Evolutionary conservation across 2,113 vertebrate genomes (phyloP).

Genomic region (Cyprinus carpio): DNA sequence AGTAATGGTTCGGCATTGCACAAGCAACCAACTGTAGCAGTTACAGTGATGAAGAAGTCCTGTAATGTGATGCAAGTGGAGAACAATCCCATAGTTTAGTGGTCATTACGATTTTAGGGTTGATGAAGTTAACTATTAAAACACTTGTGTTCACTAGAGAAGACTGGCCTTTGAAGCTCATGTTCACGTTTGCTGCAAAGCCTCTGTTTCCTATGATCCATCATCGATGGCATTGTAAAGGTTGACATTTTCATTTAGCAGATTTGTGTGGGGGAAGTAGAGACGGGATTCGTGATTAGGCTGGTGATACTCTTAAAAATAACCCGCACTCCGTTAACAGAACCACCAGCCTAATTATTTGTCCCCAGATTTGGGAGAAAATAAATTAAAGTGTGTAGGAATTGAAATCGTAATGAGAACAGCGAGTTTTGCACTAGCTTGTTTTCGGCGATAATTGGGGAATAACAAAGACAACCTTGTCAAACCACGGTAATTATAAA

Average conservation of each 20-base stretch:
- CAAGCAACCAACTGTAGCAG: background rate
- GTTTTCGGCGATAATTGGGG: conserved; percentile 56
- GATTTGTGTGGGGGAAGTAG: conserved; percentile 47
- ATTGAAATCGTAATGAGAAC: conserved; percentile 56
- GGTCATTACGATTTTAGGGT: background rate
- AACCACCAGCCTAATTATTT: conserved; percentile 56
- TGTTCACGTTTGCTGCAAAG: background rate
- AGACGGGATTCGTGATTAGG: conserved; percentile 59
- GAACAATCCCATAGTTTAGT: background rate
- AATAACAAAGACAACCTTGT: conserved; percentile 58
- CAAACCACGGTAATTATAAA: conserved; percentile 57
- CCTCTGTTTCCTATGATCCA: background rate
- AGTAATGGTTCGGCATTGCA: background rate
- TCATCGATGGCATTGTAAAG: conserved; percentile 40
- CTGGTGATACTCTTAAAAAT: conserved; percentile 42
- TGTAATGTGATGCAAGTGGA: background rate
- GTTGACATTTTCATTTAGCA: conserved; percentile 51
- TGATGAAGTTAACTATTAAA: conserved; percentile 17
- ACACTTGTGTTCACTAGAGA: background rate
- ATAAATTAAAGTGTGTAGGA: conserved; percentile 50
- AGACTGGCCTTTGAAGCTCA: background rate
- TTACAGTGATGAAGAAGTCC: background rate
- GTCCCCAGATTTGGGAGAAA: conserved; percentile 53
- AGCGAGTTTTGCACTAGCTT: conserved; percentile 21
- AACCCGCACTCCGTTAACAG: conserved; percentile 38